Evolutionary conservation across 2,113 vertebrate genomes (phyloP), one percentile per base, ranked within the genome.

Genomic region (Dromiciops gliroides): DNA sequence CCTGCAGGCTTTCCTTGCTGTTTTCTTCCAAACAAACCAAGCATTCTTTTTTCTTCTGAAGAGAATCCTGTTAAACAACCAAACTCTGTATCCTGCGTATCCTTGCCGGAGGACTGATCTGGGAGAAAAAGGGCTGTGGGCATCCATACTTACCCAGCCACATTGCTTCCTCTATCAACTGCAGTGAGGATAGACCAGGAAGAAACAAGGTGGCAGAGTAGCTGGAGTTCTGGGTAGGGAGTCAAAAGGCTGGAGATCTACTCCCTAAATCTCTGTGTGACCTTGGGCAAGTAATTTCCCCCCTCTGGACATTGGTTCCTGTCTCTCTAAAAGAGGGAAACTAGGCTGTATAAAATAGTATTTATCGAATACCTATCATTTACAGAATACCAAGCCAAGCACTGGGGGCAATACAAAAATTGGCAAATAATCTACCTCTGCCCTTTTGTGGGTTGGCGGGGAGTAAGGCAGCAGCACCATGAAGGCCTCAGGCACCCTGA

Each of bases 51-150:
- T 2, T 91, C n/a, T 94, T 48, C 52, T 0, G 0, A 50, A 23
- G 44, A 50, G 16, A 49, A 31, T 60, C 48, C 24, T 23, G 26
- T 92, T 95, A 89, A 92, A 23, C 91, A 44, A 11, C 7, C 60
- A 22, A 28, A 31, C 14, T 31, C 25, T n/a, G 89, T 7, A 67
- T 31, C 31, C 8, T 31, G 37, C 26, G 37, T 83, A 83, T 51
- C 90, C 48, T 48, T 25, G n/a, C 2, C 0, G 0, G 52, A 90
- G 25, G 90, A 6, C 1, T 37, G n/a, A 44, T n/a, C 89, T 44
- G 53, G 26, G 67, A 19, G 14, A 11, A 22, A 83, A 44, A 23
- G 23, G 1, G 1, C 25, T 49, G n/a, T 83, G 50, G 89, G 37
- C 16, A 49, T 44, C 52, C 26, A 7, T 24, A 8, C 52, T 47